Conservation (phyloP, 2,113 vertebrate species). For the Pituophis catenifer region DNA sequence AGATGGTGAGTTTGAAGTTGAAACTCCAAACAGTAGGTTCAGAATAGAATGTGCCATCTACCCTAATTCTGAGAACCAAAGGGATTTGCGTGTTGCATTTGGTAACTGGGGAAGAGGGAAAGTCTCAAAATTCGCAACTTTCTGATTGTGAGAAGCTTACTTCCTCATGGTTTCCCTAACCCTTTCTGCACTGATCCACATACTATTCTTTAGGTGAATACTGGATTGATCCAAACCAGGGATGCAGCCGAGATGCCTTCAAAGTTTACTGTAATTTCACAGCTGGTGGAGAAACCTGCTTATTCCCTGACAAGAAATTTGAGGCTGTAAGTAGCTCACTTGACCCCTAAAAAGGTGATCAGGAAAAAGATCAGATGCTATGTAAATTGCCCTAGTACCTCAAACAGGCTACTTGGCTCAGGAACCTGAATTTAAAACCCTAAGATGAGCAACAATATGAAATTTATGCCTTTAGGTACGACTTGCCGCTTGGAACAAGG, state of each 20-base stretch:
- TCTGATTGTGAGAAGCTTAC: background rate
- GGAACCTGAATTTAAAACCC: background rate
- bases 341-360: background rate
- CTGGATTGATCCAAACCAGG: slow-evolving; percentile 96
- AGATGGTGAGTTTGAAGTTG: slow-evolving; percentile 71
- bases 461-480: slow-evolving; percentile 73
- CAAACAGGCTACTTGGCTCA: background rate
- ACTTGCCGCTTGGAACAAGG: slow-evolving; percentile 85
- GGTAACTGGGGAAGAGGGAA: background rate
- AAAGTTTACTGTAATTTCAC: slow-evolving; percentile 93
- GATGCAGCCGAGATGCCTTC: slow-evolving; percentile 83
- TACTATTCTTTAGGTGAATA: slow-evolving; percentile 79
- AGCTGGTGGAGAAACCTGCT: slow-evolving; percentile 86
- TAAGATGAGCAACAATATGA: rapidly evolving
- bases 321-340: slow-evolving; percentile 73
- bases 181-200: background rate
- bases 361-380: no score
- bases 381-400: background rate
- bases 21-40: background rate
- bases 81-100: background rate
- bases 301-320: slow-evolving; percentile 84
- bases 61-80: background rate
- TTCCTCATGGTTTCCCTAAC: rapidly evolving
- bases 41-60: background rate
- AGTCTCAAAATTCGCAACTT: background rate